These are phyloP conservation scores for Lathronympha strigana DNA, from an alignment of 2,888 invertebrate genomes.

Conservation along the genomic window DNA sequence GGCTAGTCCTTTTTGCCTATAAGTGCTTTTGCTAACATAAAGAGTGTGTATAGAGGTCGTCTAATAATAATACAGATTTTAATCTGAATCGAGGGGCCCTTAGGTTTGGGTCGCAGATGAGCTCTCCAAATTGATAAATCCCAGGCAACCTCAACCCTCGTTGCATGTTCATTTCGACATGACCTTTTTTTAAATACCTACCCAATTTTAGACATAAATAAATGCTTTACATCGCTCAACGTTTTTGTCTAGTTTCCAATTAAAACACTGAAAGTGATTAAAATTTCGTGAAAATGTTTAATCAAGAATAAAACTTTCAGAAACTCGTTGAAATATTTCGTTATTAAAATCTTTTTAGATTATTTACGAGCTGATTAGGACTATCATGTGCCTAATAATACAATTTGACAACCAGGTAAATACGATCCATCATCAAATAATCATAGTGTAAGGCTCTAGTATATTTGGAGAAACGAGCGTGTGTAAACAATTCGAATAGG, in stretches of 20 bases:
- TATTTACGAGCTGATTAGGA: not conserved
- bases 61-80: constrained; percentile 39
- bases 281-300: constrained; percentile 5
- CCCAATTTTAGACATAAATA: constrained; percentile 23
- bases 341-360: not conserved
- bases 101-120: constrained; percentile 35
- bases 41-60: constrained; percentile 8
- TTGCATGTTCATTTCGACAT: constrained; percentile 29
- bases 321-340: constrained; percentile 9
- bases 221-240: constrained; percentile 24
- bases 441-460: not conserved
- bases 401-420: not conserved
- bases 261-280: constrained; percentile 9
- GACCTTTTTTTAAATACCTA: constrained; percentile 33
- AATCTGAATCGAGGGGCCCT: constrained; percentile 35
- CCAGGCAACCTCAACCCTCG: constrained; percentile 26
- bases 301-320: not conserved
- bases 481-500: too few relatives aligned
- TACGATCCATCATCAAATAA: not conserved
- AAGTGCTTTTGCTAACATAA: not conserved
- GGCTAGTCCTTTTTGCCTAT: constrained; percentile 6
- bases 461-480: too few relatives aligned
- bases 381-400: not conserved
- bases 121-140: constrained; percentile 40
- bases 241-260: constrained; percentile 12